Evolutionary conservation across 2,797 vertebrate species (phyloP).

Genomic region (Salmo trutta): DNA sequence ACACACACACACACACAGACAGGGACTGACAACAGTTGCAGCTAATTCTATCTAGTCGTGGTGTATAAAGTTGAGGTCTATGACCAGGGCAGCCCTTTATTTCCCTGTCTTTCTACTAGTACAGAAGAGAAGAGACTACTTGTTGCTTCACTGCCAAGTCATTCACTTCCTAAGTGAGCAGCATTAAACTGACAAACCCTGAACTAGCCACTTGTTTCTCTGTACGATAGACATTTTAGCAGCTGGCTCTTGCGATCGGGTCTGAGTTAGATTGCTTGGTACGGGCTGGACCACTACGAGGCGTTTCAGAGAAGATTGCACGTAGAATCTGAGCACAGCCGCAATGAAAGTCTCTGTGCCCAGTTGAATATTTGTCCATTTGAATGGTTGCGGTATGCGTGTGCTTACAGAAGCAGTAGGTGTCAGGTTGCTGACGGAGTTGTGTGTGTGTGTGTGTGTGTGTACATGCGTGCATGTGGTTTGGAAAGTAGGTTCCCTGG

Average conservation of each 20-base stretch:
- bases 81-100: neutral
- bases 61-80: conserved; percentile 27
- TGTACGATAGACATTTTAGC: neutral
- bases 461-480: neutral
- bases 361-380: neutral
- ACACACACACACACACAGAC: neutral
- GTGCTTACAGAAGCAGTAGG: neutral
- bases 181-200: neutral
- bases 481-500: neutral
- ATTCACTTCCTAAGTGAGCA: neutral
- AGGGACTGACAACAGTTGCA: neutral
- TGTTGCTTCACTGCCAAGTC: conserved; percentile 8
- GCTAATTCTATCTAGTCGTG: conserved; percentile 6
- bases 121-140: neutral
- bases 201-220: neutral
- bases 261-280: neutral
- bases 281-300: neutral
- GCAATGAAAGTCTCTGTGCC: neutral
- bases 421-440: neutral
- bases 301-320: neutral
- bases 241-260: neutral
- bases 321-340: neutral
- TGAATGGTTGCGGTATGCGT: conserved; percentile 3
- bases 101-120: neutral
- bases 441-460: neutral